Base-by-base conservation (phyloP, 30 jellyfish, hydroid and myxozoan genomes). In the Turritopsis rubra region DNA sequence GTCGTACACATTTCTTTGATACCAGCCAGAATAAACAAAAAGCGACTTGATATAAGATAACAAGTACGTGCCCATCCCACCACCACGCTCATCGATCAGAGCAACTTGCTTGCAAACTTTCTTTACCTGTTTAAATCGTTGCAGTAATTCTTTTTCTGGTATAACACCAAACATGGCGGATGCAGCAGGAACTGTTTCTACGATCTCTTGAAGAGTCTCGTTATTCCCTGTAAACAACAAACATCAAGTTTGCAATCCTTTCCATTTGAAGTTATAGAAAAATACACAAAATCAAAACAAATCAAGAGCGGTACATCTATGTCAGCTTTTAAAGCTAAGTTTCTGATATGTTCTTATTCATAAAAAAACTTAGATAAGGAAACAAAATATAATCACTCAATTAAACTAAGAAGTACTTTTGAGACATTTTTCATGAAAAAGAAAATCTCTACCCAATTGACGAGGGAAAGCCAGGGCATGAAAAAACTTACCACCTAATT, bases 51-150 rank as follows among this genome's bases (percentile, higher is more conserved):
- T n/a, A 24, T 83, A 66, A 17, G 98, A 92, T 28, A 92, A 84
- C 25, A 75, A 25, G 71, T 88, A 87, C 16, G 89, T 87, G 90
- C 95, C 79, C 21, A 92, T 31, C 18, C 96, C 85, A 54, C 91
- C 93, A 21, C 89, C 96, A 60, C 81, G 81, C 5, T 88, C 90
- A 16, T 84, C 97, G 5, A 92, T 93, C 96, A 88, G 78, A 5
- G 96, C 98, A 68, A 92, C 98, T 23, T 89, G 89, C n/a, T 85
- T 84, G 81, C 98, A 87, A 24, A 83, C 71, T 16, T 83, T 30
- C 84, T 92, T 87, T 7, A 92, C 98, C 17, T 75, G 84, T 9
- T 82, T 86, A 72, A 92, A 92, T 18, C 96, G 82, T 29, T 85
- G 81, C 65, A 52, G 65, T 72, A 92, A 73, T 21, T 79, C 92